These are phyloP conservation scores for Peromyscus californicus DNA, from an alignment of 2,113 vertebrate genomes.

Conservation along the genomic window DNA sequence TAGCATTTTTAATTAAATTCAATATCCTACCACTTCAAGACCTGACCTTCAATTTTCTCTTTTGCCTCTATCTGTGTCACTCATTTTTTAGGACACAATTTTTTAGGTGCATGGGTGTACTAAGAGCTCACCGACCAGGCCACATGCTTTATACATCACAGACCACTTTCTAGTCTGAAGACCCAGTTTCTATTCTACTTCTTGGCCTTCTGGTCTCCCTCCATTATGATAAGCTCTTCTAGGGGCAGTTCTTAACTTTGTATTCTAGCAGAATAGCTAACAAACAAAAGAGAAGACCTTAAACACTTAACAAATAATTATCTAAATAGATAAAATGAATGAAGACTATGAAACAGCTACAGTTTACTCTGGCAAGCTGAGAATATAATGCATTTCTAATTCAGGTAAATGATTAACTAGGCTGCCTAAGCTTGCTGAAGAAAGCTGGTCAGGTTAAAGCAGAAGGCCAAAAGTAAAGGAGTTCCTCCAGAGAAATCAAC, in stretches of 20 bases:
- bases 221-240: neutral
- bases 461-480: neutral
- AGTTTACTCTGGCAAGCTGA: neutral
- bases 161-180: fast-evolving
- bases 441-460: neutral
- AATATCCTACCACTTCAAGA: fast-evolving
- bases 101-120: neutral
- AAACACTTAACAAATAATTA: neutral
- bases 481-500: neutral
- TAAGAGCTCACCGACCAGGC: neutral
- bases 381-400: neutral
- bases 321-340: neutral
- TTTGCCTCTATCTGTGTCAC: fast-evolving
- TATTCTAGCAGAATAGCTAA: neutral
- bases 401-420: neutral
- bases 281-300: neutral
- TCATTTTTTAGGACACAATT: neutral
- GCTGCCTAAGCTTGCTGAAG: neutral
- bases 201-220: neutral
- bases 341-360: neutral
- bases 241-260: neutral
- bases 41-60: neutral
- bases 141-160: fast-evolving
- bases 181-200: neutral
- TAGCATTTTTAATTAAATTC: neutral